Evolutionary conservation across 2,797 vertebrate genomes (phyloP), one percentile per base, ranked within the genome.

Genomic region (Momotus momota): DNA sequence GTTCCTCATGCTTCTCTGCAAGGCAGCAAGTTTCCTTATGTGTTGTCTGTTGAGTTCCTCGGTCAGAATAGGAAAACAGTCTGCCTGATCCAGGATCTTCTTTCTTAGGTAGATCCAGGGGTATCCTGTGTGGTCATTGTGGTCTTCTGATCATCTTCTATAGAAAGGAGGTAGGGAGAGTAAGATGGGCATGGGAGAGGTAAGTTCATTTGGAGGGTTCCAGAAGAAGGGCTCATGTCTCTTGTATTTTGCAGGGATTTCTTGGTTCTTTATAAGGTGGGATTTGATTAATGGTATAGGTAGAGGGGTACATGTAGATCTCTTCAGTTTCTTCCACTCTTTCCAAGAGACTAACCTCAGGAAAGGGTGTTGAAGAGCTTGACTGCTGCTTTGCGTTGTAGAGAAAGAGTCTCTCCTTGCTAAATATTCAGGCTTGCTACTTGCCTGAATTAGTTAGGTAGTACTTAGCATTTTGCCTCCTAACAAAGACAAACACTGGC

Each of bases 41-140:
- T 22, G 6, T 21, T 0, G 0, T 61, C 27, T 80, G 7, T 54
- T 78, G 38, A 12, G 27, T 79, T 81, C 20, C 25, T 1, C 3
- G 55, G 9, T 80, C 64, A 78, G 70, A 88, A n/a, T 7, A 86
- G n/a, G 45, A 74, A 52, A 91, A 62, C 4, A 6, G 2, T 43
- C 69, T 10, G 3, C 12, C 15, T 69, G 43, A 61, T 72, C 41
- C 57, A 78, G 18, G 9, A 13, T 90, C 41, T 51, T 81, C 51
- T 73, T 81, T 71, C 35, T 54, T 64, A 82, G 41, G 17, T 91
- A 74, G 52, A 64, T 46, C 26, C 51, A 27, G 17, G 16, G 4
- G 6, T 57, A 83, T 61, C 46, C 33, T 81, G 12, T 83, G 58
- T 35, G 78, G 18, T 55, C 19, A 48, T 3, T 5, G 29, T 62